Evolutionary conservation across 2,113 vertebrate genomes (phyloP).

Genomic region (Oenanthe melanoleuca): DNA sequence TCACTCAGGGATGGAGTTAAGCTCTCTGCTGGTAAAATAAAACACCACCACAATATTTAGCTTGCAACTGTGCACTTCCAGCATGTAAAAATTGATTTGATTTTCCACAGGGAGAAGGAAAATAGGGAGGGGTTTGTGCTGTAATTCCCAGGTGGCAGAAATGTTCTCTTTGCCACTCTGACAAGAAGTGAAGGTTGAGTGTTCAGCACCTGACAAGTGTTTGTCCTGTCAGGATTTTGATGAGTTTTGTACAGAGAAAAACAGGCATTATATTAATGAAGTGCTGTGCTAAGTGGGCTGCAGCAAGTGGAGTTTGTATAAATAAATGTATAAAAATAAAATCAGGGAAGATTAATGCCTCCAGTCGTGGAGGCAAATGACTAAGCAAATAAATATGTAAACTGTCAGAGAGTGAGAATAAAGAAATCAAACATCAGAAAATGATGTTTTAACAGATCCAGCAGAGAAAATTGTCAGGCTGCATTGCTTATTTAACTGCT

Average conservation of each 20-base stretch:
- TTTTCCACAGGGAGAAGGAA: slow-evolving; percentile 21
- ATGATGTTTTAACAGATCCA: background rate
- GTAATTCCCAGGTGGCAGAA: background rate
- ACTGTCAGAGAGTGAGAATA: background rate
- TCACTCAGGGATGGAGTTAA: slow-evolving; percentile 25
- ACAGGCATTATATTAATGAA: background rate
- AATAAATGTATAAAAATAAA: background rate
- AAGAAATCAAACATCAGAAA: background rate
- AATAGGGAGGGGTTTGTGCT: background rate
- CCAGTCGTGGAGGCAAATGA: background rate
- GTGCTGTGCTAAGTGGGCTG: background rate
- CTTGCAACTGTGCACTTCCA: background rate
- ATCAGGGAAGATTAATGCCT: background rate
- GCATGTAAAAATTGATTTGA: background rate
- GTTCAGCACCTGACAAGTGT: background rate
- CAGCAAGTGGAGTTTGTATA: background rate
- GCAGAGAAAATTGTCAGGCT: background rate
- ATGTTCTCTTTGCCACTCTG: background rate
- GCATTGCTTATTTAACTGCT: background rate
- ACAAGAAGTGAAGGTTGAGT: background rate
- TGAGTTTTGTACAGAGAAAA: background rate
- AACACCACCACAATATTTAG: slow-evolving; percentile 33
- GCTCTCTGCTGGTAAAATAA: slow-evolving; percentile 48
- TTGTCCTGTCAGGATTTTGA: background rate
- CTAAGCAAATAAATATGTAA: slow-evolving; percentile 4